These are phyloP conservation scores for Cichladusa arquata DNA, from an alignment of 2,113 vertebrate species.

Conservation along the genomic window DNA sequence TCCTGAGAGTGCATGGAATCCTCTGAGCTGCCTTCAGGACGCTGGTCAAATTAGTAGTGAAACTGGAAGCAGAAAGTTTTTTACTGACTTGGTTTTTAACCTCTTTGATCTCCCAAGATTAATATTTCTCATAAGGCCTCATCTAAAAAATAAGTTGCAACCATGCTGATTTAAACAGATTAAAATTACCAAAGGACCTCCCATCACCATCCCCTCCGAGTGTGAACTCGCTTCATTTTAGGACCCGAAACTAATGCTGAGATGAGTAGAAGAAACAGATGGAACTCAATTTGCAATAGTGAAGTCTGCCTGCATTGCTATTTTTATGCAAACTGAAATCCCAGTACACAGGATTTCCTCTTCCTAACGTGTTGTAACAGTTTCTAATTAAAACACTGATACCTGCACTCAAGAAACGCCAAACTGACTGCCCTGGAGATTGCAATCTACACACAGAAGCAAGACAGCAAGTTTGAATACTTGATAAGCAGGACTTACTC, in stretches of 20 bases:
- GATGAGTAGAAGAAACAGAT: background rate
- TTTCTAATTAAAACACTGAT: background rate
- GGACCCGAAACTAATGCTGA: background rate
- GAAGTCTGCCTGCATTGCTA: background rate
- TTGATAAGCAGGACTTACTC: background rate
- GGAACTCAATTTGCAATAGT: background rate
- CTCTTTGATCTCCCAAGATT: background rate
- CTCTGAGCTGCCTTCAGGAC: background rate
- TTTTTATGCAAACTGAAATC: background rate
- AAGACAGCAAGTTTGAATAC: background rate
- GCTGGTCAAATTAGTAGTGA: fast-evolving
- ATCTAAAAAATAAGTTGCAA: background rate
- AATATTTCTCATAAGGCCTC: background rate
- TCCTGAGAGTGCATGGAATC: background rate
- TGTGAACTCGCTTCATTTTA: background rate
- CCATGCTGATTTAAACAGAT: background rate
- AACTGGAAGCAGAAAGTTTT: background rate
- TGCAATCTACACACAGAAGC: background rate
- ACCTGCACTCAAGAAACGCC: background rate
- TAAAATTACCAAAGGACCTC: background rate
- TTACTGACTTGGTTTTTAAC: background rate
- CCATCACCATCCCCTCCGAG: background rate
- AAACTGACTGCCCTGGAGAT: background rate
- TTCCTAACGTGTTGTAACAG: background rate
- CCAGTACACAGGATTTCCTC: background rate